Base-by-base conservation (phyloP, 2,888 invertebrate genomes). In the Eulithis prunata region DNA sequence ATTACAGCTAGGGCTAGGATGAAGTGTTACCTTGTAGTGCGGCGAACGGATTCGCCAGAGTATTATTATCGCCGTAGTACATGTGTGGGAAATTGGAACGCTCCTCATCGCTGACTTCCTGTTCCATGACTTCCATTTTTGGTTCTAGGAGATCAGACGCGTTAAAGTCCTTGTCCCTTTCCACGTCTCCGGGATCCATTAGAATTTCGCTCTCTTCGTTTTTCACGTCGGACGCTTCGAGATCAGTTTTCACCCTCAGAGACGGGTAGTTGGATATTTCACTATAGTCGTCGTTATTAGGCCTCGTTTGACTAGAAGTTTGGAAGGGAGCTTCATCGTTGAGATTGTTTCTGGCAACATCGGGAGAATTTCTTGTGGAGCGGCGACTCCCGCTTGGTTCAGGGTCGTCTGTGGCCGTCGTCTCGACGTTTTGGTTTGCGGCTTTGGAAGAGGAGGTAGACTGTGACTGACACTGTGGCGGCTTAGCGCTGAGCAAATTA, bases 61-160 rank as follows among this genome's bases (percentile, higher is more conserved):
- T 78, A 73, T 90, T 92, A 70, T 89, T 92, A 75, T 93, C 93
- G 72, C 84, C 86, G 79, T 86, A 91, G 77, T 88, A 92, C 70
- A 91, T 82, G 64, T 87, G 91, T 68, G 87, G 90, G 74, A 89
- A 92, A 73, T 76, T 81, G 53, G 93, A 88, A 67, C 92, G 89
- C 77, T 95, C 96, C 75, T 96, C 96, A 80, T 96, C 96, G 82
- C 96, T 96, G 71, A 94, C 94, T 87, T 93, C 93, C 70, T 91
- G 96, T 86, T 96, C 96, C 82, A 96, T 95, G 75, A 95, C 93
- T 92, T 96, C 96, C 89, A 95, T 91, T 94, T 96, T 96, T 79
- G 96, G 96, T 93, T 95, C 93, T 72, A 93, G 82, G 75, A 93
- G 87, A 80, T 93, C 93, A 46, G 91, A 85, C 71, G 90, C 92